phyloP scores from a whole-genome alignment of 2,113 vertebrate genomes.

The Phainopepla nitens region DNA sequence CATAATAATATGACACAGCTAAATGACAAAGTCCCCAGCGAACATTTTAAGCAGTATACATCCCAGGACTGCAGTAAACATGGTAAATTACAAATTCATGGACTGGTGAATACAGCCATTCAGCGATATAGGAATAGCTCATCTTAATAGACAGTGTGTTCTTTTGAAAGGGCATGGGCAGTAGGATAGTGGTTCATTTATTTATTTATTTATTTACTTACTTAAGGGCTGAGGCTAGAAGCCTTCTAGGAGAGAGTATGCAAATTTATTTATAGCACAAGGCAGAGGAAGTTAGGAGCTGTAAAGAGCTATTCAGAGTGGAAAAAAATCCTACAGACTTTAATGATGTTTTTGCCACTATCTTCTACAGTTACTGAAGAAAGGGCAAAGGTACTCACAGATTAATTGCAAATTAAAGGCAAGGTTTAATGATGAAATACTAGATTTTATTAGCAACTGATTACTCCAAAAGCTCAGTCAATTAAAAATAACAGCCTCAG shows the following conservation, averaged over 20 bases:
- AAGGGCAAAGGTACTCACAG: background rate
- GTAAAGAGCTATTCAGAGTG: background rate
- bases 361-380: background rate
- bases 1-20: conserved; percentile 33
- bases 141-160: background rate
- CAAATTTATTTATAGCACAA: background rate
- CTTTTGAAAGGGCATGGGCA: background rate
- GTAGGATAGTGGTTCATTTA: background rate
- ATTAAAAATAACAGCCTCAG: background rate
- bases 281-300: background rate
- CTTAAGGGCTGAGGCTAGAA: background rate
- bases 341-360: background rate
- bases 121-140: background rate
- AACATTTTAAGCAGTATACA: background rate
- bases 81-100: conserved; percentile 18
- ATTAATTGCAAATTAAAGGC: conserved; percentile 32
- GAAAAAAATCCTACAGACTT: background rate
- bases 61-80: background rate
- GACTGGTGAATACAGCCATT: background rate
- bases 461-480: background rate
- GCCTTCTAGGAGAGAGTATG: background rate
- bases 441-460: conserved; percentile 3
- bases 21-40: conserved; percentile 38
- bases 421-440: background rate
- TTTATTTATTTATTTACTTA: conserved; percentile 29